Evolutionary conservation across 2,797 vertebrate genomes (phyloP), one percentile per base, ranked within the genome.

Genomic region (Hyperoplus immaculatus): DNA sequence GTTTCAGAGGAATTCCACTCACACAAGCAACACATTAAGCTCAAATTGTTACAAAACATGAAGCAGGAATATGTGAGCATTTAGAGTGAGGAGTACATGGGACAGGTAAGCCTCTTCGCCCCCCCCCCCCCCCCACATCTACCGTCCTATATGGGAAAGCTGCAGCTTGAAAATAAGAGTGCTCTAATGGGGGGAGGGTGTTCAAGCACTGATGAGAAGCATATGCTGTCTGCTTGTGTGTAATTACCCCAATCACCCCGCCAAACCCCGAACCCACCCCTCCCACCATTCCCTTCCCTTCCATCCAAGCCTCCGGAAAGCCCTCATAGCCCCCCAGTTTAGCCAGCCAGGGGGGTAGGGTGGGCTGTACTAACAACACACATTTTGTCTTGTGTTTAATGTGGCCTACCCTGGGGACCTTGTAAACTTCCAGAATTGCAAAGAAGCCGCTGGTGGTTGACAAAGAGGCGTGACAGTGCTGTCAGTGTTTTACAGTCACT

Each of bases 171-270:
- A 94, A 94, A 90, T 90, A 93, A 94, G 85, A 95, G 89, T 92
- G 75, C 78, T 75, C 84, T 89, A 90, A 83, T 92, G 88, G 91
- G 88, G 29, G 91, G 88, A 87, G 90, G 92, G 90, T 92, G 88
- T 93, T 86, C 87, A 81, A 85, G 84, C 88, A 51, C 89, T 96
- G 94, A 96, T 95, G 94, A 93, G 94, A 95, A 96, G 93, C 95
- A 96, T 93, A 95, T 96, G 95, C 92, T 93, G 93, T 92, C 93
- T 95, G 93, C 93, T 92, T 92, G 92, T 90, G 86, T 93, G 94
- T 92, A 95, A 95, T 95, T 95, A 94, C 91, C 90, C 88, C 93
- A 93, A 89, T 93, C 92, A 81, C 87, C 83, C 87, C 86, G 29
- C 69, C 78, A 68, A 46, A 63, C 54, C 62, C 58, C 53, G 61